Base-by-base conservation (phyloP, 2,797 vertebrate species). In the Dallia pectoralis region DNA sequence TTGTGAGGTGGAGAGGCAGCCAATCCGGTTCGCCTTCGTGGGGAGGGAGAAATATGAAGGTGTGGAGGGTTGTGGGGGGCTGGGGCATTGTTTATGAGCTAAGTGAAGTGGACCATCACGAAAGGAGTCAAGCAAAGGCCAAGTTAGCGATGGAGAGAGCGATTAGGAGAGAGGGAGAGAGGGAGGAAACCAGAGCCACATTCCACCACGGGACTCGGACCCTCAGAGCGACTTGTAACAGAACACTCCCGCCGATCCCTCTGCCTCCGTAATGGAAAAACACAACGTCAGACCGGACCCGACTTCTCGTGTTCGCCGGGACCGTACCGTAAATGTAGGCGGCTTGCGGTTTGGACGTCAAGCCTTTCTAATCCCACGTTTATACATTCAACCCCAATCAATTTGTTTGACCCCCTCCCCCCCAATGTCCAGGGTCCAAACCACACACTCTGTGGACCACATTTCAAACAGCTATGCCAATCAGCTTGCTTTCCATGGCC, bases 71-170 rank as follows among this genome's bases (percentile, higher is more conserved):
- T n/a, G n/a, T n/a, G n/a, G 76, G 85, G 77, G 75, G 75, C 68
- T 75, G 71, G 81, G 84, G 79, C 78, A 82, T 89, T 93, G 92
- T 93, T 93, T 92, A 93, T 82, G 87, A 90, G 87, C 77, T 74
- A 80, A 87, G 89, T 92, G 91, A 94, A 94, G 91, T 90, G 88
- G 92, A 94, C 92, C 92, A 94, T 93, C 93, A 94, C 90, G 91
- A 79, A 89, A 78, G 81, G 89, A 92, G 90, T 93, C 86, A 87
- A 85, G 86, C 84, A 88, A 87, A 91, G 89, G 90, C 87, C 86
- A 89, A 82, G 83, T 74, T 80, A 88, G 87, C 86, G 91, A 93
- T 92, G 88, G 85, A 89, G 82, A 82, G 83, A 89, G 83, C 81
- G 90, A 93, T 94, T 92, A 91, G 84, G 87, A 72, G 84, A 48